Base-by-base conservation (phyloP, 2,113 vertebrate genomes). In the Perca flavescens region DNA sequence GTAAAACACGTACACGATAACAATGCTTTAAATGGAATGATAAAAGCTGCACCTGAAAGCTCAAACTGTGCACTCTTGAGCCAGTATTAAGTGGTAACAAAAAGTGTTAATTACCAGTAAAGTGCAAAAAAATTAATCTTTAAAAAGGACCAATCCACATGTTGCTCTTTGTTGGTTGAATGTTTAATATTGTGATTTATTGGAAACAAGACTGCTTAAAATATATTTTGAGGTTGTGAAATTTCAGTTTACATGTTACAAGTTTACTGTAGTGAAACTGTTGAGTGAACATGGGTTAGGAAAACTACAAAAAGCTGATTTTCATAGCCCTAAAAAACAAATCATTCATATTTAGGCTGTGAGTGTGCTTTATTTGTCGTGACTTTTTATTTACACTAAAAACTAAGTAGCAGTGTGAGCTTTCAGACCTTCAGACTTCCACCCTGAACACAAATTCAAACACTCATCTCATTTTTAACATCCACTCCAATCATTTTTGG, bases 21-120 rank as follows among this genome's bases (percentile, higher is more conserved):
- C 21, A 60, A 47, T 36, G 31, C 6, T 17, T 67, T 3, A 47
- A 50, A 49, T 47, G 19, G n/a, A 69, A 61, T 28, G 50, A 80
- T 22, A 12, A 62, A 67, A 75, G 25, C 57, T 66, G 61, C 36
- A 17, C n/a, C 43, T 58, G 57, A 60, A 80, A 85, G 63, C 67
- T 86, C 67, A 1, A 50, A 83, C 73, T 83, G 83, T 80, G 72
- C 6, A 76, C 71, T 0, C 0, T 2, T 2, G 15, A 74, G 50
- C 71, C 28, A 64, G 40, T n/a, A 14, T 57, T 31, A 19, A 64
- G 22, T 0, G 19, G 43, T 3, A 63, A 22, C n/a, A n/a, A 14
- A 70, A 50, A 9, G 2, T 34, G 22, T 31, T 5, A 14, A 74
- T 43, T 2, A 40, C 0, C 8, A 72, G 9, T 57, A 21, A 60